phyloP scores from a whole-genome alignment of 2,888 invertebrate species.

The Ametastegia equiseti region DNA sequence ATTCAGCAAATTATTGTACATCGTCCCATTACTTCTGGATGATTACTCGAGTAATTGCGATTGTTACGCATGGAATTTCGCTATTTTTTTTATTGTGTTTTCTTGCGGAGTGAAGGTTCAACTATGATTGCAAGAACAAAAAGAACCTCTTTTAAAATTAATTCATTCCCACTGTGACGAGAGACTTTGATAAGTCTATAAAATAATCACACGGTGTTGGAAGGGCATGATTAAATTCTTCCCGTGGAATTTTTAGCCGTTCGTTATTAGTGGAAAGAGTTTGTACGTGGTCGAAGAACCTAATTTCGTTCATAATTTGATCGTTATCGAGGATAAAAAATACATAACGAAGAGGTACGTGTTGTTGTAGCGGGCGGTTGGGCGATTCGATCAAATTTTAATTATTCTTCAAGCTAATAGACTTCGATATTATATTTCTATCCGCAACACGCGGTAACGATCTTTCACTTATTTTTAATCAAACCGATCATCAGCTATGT shows the following conservation, averaged over 20 bases:
- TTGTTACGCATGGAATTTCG: background rate
- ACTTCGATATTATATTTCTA: background rate
- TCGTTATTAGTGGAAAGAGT: slow-evolving; percentile 8
- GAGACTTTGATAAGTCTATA: background rate
- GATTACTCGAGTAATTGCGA: background rate
- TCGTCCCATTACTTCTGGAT: background rate
- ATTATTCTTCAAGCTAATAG: slow-evolving; percentile 19
- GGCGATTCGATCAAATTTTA: slow-evolving; percentile 20
- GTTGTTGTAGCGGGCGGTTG: background rate
- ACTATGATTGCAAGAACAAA: too few relatives aligned
- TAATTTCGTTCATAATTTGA: slow-evolving; percentile 29
- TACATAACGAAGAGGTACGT: background rate
- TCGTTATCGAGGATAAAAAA: slow-evolving; percentile 25
- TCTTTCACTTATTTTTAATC: background rate
- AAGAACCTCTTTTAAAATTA: background rate
- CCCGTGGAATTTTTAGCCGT: background rate
- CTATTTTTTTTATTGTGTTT: background rate
- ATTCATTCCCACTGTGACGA: background rate
- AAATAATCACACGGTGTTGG: background rate
- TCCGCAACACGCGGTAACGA: background rate
- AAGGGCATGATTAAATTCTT: background rate
- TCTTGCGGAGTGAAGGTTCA: background rate
- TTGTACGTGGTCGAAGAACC: background rate
- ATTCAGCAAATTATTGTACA: background rate
- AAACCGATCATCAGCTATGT: background rate